These are phyloP conservation scores for Trachops cirrhosus DNA, from an alignment of 2,797 vertebrate species.

Conservation along the genomic window DNA sequence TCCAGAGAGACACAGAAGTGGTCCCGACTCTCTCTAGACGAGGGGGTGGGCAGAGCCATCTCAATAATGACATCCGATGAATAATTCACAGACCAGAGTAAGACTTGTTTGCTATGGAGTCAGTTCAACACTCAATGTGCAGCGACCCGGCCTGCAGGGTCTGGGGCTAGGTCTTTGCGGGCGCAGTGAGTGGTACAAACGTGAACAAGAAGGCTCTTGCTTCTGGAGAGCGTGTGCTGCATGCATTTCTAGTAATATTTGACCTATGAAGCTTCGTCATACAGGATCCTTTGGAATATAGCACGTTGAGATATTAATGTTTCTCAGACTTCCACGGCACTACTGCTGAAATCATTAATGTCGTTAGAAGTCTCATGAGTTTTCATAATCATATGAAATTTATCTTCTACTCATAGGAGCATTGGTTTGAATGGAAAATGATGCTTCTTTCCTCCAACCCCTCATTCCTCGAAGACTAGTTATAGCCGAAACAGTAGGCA, in stretches of 20 bases:
- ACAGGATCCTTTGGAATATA: neutral
- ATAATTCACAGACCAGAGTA: neutral
- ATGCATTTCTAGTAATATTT: neutral
- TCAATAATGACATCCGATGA: slow-evolving; percentile 47
- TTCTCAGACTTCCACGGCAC: neutral
- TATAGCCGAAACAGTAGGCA: neutral
- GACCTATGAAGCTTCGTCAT: neutral
- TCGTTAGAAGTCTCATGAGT: neutral
- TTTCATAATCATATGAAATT: slow-evolving; percentile 7
- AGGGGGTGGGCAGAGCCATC: neutral
- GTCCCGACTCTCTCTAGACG: neutral
- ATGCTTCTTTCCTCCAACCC: neutral
- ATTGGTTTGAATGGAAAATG: slow-evolving; percentile 19
- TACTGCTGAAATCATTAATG: neutral
- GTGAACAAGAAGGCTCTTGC: neutral
- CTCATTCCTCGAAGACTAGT: neutral
- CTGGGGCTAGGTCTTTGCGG: neutral
- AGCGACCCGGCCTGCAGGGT: neutral
- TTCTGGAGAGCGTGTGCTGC: neutral
- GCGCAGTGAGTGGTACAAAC: neutral
- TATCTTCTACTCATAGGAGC: neutral
- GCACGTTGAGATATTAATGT: neutral
- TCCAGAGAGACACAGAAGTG: neutral
- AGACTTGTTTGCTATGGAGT: neutral
- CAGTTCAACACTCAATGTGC: neutral